Base-by-base conservation (phyloP, 2,888 invertebrate species). In the Drosophila monieri region DNA sequence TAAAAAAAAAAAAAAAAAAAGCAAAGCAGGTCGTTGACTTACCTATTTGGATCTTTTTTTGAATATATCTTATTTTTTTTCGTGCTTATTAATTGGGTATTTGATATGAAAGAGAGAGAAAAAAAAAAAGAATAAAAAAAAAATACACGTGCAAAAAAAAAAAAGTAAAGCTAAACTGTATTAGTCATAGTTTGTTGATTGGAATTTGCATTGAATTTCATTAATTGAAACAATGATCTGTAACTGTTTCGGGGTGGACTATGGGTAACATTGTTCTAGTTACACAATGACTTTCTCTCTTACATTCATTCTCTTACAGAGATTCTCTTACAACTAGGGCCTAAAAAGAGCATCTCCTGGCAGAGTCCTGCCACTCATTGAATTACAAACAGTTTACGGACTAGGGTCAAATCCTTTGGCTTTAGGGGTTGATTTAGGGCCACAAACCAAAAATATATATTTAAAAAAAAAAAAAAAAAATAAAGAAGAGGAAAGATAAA, bases 21-120 rank as follows among this genome's bases (percentile, higher is more conserved):
- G 83, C 76, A 85, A 85, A 85, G 84, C 81, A 86, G 88, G 86
- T 89, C 89, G 81, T 89, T 89, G 88, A 89, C 89, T 78, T 80
- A 73, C 77, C 64, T 65, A 65, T 60, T 70, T 67, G 37, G 67
- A 48, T 49, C 67, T 66, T 66, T 66, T 66, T 66, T 67, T 66
- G 68, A 67, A 67, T 66, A 49, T 51, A 37, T 44, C 18, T 57
- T 80, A 80, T 80, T 80, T 78, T 75, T 75, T 83, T 80, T 81
- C 78, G 73, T 87, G 89, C 88, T 89, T 90, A 90, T 90, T 89
- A 89, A 89, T 88, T 88, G 88, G 85, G 83, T 88, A 90, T 89
- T 89, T 87, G 89, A 89, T 90, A 89, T 87, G 46, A 51, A 43
- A 37, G 12, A 27, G 18, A 10, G 14, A 48, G 18, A 30, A 6